phyloP scores from a whole-genome alignment of 2,113 vertebrate genomes.

The Rhombomys opimus region DNA sequence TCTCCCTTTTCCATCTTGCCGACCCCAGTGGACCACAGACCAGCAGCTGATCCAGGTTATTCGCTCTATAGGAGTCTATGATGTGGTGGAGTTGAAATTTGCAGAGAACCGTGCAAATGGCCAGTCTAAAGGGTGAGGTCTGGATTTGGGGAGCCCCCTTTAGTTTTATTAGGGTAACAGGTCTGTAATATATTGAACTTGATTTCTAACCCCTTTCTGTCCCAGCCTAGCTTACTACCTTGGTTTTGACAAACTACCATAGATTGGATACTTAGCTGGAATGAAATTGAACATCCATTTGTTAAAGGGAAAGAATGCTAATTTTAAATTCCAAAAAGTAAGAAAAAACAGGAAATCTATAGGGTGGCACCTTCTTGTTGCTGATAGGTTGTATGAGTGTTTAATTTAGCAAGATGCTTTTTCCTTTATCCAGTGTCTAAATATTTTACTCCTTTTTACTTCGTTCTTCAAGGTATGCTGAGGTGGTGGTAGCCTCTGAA shows the following conservation, averaged over 20 bases:
- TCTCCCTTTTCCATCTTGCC: slow-evolving; percentile 72
- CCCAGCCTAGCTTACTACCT: slow-evolving; percentile 19
- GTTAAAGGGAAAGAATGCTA: background rate
- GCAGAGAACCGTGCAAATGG: slow-evolving; percentile 96
- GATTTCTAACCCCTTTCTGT: slow-evolving; percentile 31
- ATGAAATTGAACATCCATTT: background rate
- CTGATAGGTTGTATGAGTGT: background rate
- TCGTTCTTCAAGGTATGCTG: slow-evolving; percentile 89
- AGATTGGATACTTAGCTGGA: background rate
- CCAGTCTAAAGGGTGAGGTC: slow-evolving; percentile 96
- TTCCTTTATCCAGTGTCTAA: background rate
- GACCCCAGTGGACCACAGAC: slow-evolving; percentile 95
- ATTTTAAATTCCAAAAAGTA: slow-evolving; percentile 16
- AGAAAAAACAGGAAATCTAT: background rate
- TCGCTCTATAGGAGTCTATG: slow-evolving; percentile 91
- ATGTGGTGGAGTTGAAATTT: slow-evolving; percentile 94
- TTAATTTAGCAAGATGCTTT: background rate
- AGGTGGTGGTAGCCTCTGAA: slow-evolving; percentile 94
- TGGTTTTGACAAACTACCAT: slow-evolving; percentile 1
- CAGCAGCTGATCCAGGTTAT: slow-evolving; percentile 92
- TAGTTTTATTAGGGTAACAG: slow-evolving; percentile 13
- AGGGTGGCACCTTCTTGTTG: background rate
- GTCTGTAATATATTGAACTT: slow-evolving; percentile 4
- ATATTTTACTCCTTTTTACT: slow-evolving; percentile 19
- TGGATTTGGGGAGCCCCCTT: background rate